Percentiles rank a stretch among this genome's conserved stretches.
Conservation (phyloP, 1,140 invertebrate species). For the Zaprionus ornatus region DNA sequence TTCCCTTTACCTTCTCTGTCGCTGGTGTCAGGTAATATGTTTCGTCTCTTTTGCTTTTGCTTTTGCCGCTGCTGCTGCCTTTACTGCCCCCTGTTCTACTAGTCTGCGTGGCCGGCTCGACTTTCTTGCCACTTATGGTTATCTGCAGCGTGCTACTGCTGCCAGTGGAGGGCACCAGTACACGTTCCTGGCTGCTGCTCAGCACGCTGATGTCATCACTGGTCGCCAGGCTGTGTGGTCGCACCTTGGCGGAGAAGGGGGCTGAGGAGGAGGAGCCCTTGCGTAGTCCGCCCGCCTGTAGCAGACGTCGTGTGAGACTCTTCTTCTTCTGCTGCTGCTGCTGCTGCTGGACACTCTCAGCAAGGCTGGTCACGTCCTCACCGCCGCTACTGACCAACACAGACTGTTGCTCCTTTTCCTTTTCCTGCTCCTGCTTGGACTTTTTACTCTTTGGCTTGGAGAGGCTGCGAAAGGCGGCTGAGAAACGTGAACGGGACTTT, state of each 20-base stretch:
- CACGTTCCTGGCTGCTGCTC: conserved; percentile 41
- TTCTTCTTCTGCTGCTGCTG: conserved; percentile 65
- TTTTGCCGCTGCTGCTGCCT: conserved; percentile 20
- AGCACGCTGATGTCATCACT: conserved; percentile 58
- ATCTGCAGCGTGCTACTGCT: conserved; percentile 68
- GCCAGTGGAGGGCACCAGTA: conserved; percentile 11
- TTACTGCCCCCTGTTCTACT: background rate
- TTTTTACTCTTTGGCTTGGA: conserved; percentile 66
- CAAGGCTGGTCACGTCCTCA: conserved; percentile 48
- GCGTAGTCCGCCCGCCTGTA: conserved; percentile 52
- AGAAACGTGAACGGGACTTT: conserved; percentile 77
- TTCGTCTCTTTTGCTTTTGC: conserved; percentile 55
- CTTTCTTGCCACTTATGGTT: conserved; percentile 79
- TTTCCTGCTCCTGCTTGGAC: conserved; percentile 32
- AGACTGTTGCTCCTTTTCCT: conserved; percentile 13
- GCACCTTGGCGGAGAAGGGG: conserved; percentile 40
- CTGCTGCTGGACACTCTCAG: conserved; percentile 24
- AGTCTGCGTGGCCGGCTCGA: conserved; percentile 48
- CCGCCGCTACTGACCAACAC: conserved; percentile 12
- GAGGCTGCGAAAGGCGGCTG: conserved; percentile 75
- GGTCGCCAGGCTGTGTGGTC: conserved; percentile 65
- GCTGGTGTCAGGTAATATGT: conserved; percentile 75
- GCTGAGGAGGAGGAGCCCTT: conserved; percentile 24
- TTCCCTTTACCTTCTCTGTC: background rate
- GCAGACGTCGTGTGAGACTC: conserved; percentile 64